Conservation (phyloP, 2,797 vertebrate species). For the Lagocephalus sceleratus region DNA sequence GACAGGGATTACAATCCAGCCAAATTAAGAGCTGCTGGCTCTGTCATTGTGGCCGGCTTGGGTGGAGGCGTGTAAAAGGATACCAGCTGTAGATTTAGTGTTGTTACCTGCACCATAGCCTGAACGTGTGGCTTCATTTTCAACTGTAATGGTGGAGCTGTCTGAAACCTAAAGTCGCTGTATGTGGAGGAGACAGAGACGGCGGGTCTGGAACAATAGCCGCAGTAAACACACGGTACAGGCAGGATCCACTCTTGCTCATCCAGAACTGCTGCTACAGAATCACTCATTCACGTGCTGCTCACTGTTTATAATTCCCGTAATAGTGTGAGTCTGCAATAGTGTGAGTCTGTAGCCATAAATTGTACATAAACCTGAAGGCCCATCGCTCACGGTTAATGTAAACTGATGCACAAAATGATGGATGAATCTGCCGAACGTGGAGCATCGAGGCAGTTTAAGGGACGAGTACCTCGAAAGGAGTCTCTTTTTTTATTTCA, state of each 20-base stretch:
- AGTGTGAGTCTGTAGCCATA: neutral
- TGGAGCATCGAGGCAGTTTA: neutral
- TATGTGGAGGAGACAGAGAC: conserved; percentile 23
- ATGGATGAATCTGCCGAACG: conserved; percentile 1
- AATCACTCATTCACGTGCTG: neutral
- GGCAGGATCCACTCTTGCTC: conserved; percentile 11
- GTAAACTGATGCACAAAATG: conserved; percentile 1
- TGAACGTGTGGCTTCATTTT: conserved; percentile 59
- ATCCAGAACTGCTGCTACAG: neutral
- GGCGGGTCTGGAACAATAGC: conserved; percentile 38
- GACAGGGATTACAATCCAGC: conserved; percentile 73
- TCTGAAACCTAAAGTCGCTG: conserved; percentile 27
- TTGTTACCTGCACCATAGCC: conserved; percentile 51
- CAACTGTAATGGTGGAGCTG: conserved; percentile 57
- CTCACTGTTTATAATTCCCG: neutral
- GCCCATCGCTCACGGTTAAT: neutral
- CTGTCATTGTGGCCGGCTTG: conserved; percentile 67
- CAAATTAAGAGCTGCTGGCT: conserved; percentile 72
- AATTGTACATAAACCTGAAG: neutral
- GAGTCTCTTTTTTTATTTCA: too few relatives aligned
- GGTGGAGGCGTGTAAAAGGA: conserved; percentile 50
- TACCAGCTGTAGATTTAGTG: conserved; percentile 49
- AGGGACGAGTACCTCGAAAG: neutral
- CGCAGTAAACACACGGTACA: conserved; percentile 47
- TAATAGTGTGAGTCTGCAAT: neutral